A percentile compares a stretch with the other conserved stretches of the same genome.
Conservation (phyloP, 1,140 invertebrate species). For the Pachypsylla venusta region DNA sequence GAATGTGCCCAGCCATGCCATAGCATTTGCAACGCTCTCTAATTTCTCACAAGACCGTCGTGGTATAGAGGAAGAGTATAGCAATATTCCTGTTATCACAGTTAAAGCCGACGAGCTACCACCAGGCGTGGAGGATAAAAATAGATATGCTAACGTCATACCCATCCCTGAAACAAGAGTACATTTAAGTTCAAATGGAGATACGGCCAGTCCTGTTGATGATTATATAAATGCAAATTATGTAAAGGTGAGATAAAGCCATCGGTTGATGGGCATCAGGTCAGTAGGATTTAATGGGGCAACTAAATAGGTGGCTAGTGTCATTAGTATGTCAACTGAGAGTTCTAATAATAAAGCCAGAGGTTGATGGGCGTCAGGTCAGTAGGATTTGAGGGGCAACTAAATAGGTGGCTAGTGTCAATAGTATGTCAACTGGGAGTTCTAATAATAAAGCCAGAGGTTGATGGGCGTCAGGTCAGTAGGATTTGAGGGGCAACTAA, state of each 20-base stretch:
- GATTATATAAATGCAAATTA: slow-evolving; percentile 90
- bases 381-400: no score
- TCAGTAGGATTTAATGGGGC: background rate
- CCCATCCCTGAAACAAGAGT: slow-evolving; percentile 80
- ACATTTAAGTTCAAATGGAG: slow-evolving; percentile 32
- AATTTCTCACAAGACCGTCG: slow-evolving; percentile 50
- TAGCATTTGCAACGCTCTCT: slow-evolving; percentile 56
- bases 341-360: no score
- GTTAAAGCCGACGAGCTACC: slow-evolving; percentile 68
- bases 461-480: no score
- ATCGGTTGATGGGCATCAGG: no score
- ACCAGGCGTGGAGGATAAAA: slow-evolving; percentile 71
- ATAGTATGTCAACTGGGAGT: no score
- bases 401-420: no score
- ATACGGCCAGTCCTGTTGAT: slow-evolving; percentile 37
- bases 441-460: no score
- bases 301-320: background rate
- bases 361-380: no score
- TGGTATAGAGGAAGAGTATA: slow-evolving; percentile 59
- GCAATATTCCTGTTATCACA: slow-evolving; percentile 56
- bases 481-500: no score
- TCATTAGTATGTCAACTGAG: no score
- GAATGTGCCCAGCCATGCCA: slow-evolving; percentile 48
- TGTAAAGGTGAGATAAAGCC: slow-evolving; percentile 44
- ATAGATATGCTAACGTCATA: slow-evolving; percentile 85